phyloP scores from a whole-genome alignment of 1,140 invertebrate species.

The Euglossa dilemma region DNA sequence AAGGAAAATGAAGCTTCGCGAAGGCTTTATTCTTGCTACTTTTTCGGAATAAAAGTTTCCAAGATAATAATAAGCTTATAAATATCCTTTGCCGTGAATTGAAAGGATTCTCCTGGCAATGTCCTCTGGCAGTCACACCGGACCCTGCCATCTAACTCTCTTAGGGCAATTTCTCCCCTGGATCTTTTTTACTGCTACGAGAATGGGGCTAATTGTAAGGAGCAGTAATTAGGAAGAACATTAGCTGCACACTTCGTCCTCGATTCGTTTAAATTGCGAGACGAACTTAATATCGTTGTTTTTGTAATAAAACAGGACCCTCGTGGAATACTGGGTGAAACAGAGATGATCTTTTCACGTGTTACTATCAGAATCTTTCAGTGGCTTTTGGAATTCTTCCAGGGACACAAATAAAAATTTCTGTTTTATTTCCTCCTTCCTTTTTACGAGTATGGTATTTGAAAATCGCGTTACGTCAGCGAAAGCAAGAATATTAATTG shows the following conservation, averaged over 20 bases:
- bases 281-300: conserved; percentile 33
- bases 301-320: neutral
- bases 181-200: conserved; percentile 21
- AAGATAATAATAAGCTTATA: neutral
- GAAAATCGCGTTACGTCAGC: too few species aligned
- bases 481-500: too few species aligned
- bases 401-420: neutral
- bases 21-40: too few species aligned
- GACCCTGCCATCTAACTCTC: too few species aligned
- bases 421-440: too few species aligned
- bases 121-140: neutral
- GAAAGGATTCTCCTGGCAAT: neutral
- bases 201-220: conserved; percentile 44
- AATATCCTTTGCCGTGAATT: neutral
- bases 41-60: too few species aligned
- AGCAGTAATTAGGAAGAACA: conserved; percentile 42
- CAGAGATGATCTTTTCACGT: neutral
- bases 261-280: conserved; percentile 36
- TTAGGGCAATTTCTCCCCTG: neutral
- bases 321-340: neutral
- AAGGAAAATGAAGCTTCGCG: too few species aligned
- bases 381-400: neutral
- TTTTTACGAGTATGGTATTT: too few species aligned
- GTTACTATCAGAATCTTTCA: neutral
- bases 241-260: conserved; percentile 40